Evolutionary conservation across 2,797 vertebrate species (phyloP), one percentile per base, ranked within the genome.

Genomic region (Mormyrus hasselquistii): DNA sequence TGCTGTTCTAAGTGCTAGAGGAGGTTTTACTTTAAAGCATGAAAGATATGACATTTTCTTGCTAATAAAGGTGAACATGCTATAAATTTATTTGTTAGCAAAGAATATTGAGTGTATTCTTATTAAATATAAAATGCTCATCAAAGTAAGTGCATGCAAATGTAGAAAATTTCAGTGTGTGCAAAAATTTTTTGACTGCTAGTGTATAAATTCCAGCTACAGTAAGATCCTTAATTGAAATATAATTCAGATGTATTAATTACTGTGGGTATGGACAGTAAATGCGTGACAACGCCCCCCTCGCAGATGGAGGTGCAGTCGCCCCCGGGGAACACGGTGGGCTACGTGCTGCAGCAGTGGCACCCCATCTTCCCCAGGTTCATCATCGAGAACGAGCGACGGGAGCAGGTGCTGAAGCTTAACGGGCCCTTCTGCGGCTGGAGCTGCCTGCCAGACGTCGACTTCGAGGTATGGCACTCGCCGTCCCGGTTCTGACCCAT

Each of bases 231-330:
- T 62, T 65, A 10, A 29, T 29, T 65, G 25, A 65, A 65, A 65
- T 65, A 7, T 29, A 65, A 65, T 12, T 29, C 9, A 4, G 3
- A 34, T 34, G 9, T 69, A 34, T 69, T 29, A 12, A 69, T 29
- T 12, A 34, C 25, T 12, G 25, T 34, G 62, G 25, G 25, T 34
- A 69, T 12, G 12, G 25, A 10, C 9, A 29, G 25, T 69, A 14
- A 69, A 34, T 69, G 25, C 10, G 3, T 69, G 62, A 69, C 34
- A 4, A 69, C 9, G 3, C 25, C 25, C 62, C 83, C 82, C 44
- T 7, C 89, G 83, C 92, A 99, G 98, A 90, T 99, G 92, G 98
- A 99, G 95, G 95, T 99, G 73, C 97, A 98, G 92, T 93, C 97
- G 0, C 98, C 98, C 38, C 97, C 97, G 0, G 98, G 98, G 0